Conservation (phyloP, 2,797 vertebrate genomes). For the Eulemur albifrons region DNA sequence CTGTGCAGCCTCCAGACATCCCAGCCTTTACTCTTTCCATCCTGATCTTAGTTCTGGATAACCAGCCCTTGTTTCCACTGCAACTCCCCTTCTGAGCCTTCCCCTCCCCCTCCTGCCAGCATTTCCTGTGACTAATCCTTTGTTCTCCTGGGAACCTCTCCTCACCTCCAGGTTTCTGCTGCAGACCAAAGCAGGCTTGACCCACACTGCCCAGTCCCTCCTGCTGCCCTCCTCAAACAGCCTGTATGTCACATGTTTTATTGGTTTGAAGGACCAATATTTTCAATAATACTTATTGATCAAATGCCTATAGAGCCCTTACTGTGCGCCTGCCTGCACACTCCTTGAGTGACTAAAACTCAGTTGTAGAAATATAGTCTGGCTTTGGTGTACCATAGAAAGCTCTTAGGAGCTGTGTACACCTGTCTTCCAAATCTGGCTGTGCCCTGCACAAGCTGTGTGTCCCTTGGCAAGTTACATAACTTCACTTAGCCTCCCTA, state of each 20-base stretch:
- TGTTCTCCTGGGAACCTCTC: conserved; percentile 11
- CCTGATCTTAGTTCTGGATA: background rate
- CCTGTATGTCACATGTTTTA: background rate
- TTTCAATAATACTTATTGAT: background rate
- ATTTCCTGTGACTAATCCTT: conserved; percentile 39
- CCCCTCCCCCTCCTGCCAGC: background rate
- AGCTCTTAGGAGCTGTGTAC: background rate
- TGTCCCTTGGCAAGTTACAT: background rate
- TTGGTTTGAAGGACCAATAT: background rate
- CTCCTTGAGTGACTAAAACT: background rate
- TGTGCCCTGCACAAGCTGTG: background rate
- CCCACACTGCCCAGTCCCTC: background rate
- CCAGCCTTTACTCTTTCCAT: background rate
- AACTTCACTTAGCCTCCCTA: background rate
- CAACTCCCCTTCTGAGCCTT: background rate
- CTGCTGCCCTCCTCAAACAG: background rate
- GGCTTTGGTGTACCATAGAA: background rate
- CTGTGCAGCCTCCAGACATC: background rate
- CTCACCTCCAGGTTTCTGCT: background rate
- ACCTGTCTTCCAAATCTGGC: background rate
- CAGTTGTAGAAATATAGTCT: background rate
- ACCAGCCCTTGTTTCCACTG: background rate
- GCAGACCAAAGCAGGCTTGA: background rate
- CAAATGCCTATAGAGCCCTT: background rate
- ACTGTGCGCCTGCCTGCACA: background rate